Conservation (phyloP, 2,113 vertebrate species). For the Corvus cornix region DNA sequence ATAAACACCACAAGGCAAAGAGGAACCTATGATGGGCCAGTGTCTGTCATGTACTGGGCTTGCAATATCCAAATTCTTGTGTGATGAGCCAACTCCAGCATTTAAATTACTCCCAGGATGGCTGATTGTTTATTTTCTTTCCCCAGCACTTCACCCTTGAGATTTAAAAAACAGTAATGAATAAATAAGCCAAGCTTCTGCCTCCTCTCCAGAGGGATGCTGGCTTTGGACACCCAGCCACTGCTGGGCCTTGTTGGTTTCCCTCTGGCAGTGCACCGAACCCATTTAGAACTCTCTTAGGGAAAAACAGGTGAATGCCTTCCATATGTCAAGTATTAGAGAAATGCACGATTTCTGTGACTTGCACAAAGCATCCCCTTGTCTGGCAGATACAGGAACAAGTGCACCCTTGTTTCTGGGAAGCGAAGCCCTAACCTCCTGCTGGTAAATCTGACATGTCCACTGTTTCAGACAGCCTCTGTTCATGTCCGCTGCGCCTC, state of each 20-base stretch:
- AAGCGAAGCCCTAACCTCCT: not conserved
- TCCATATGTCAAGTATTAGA: not conserved
- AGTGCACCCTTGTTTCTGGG: conserved; percentile 44
- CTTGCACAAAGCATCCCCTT: conserved; percentile 3
- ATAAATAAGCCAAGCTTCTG: not conserved
- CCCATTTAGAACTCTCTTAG: not conserved
- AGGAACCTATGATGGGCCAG: not conserved
- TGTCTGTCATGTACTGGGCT: not conserved
- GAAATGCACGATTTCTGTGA: not conserved
- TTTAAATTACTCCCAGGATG: not conserved
- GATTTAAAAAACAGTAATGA: not conserved
- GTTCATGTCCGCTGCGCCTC: not conserved
- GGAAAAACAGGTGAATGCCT: conserved; percentile 34
- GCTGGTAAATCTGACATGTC: not conserved
- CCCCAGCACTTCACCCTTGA: not conserved
- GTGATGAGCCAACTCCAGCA: not conserved
- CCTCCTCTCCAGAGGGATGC: not conserved
- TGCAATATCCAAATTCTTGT: not conserved
- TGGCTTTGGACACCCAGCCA: not conserved
- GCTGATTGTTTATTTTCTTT: not conserved
- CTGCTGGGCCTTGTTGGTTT: not conserved
- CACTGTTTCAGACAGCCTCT: not conserved
- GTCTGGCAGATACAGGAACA: conserved; percentile 17
- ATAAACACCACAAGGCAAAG: not conserved
- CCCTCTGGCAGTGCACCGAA: not conserved